Evolutionary conservation across 2,113 vertebrate species (phyloP).

Genomic region (Oreotrochilus melanogaster): DNA sequence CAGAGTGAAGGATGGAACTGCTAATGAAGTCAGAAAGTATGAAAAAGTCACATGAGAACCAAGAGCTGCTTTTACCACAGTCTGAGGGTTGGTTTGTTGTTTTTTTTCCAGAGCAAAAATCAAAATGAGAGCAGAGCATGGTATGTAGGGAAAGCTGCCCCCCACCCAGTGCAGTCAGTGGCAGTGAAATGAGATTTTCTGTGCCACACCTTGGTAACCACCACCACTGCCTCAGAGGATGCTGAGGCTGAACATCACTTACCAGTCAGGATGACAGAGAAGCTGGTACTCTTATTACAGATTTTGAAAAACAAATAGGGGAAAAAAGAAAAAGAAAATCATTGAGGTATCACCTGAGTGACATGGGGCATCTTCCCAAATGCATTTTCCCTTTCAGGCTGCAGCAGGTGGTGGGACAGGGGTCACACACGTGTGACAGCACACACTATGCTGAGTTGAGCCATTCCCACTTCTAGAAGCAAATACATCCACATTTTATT

Average conservation of each 20-base stretch:
- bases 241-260: not conserved
- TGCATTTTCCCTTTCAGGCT: not conserved
- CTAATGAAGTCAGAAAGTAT: not conserved
- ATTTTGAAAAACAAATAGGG: not conserved
- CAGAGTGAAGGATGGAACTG: not conserved
- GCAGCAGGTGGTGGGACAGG: not conserved
- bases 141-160: not conserved
- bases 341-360: not conserved
- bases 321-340: no score
- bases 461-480: not conserved
- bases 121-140: not conserved
- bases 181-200: not conserved
- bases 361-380: not conserved
- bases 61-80: not conserved
- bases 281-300: not conserved
- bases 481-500: not conserved
- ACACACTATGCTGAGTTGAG: not conserved
- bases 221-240: not conserved
- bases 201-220: not conserved
- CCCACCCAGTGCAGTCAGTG: not conserved
- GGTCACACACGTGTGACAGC: not conserved
- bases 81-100: not conserved
- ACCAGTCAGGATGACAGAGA: not conserved
- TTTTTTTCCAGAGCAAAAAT: not conserved
- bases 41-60: not conserved